A percentile compares a stretch with the other conserved stretches of the same genome.
Conservation (phyloP, 2,888 invertebrate genomes). For the Zygothrica quintamaculata region DNA sequence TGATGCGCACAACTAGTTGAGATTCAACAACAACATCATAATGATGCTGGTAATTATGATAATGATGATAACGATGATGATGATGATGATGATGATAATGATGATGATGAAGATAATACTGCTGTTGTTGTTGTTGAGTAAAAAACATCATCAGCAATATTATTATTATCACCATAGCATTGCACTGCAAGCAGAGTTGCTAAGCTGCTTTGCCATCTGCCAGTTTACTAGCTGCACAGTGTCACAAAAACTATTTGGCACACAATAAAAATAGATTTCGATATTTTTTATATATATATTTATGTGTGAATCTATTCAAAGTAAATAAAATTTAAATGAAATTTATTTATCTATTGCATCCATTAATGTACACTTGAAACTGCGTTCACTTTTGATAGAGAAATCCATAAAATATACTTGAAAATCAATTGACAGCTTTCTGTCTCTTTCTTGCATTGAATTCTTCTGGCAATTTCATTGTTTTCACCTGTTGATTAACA, state of each 20-base stretch:
- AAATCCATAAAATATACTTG: no score
- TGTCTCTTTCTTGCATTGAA: no score
- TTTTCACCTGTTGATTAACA: no score
- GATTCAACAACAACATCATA: conserved; percentile 21
- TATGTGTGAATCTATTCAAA: no score
- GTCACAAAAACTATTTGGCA: not conserved
- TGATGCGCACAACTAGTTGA: conserved; percentile 21
- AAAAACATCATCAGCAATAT: conserved; percentile 3
- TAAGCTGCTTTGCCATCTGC: conserved; percentile 45
- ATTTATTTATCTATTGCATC: no score
- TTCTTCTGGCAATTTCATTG: no score
- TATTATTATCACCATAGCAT: conserved; percentile 19
- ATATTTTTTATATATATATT: no score
- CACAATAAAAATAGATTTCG: no score
- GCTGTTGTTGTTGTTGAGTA: not conserved
- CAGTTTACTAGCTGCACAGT: conserved; percentile 28
- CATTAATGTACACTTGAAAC: no score
- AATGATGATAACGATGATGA: conserved; percentile 4
- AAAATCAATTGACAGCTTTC: no score
- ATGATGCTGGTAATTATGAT: conserved; percentile 6
- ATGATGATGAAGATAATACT: not conserved
- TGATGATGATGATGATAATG: conserved; percentile 7
- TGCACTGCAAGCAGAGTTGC: conserved; percentile 33
- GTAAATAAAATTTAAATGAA: no score
- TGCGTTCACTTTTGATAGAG: no score